Evolutionary conservation across 2,888 invertebrate genomes (phyloP).

Genomic region (Linhomoeus sp.): DNA sequence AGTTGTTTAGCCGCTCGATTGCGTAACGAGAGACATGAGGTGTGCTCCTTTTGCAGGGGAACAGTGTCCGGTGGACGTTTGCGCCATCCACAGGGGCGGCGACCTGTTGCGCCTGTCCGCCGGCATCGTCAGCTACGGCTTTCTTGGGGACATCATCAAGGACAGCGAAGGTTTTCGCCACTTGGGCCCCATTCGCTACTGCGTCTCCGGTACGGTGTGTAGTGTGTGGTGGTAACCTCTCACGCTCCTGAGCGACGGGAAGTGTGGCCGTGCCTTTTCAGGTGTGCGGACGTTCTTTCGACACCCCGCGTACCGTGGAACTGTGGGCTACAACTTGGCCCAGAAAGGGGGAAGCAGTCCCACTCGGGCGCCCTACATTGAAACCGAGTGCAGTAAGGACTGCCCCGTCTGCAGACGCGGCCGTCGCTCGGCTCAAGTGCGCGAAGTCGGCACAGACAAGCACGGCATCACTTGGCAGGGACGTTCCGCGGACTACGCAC

Average conservation of each 20-base stretch:
- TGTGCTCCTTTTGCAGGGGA: slow-evolving; percentile 36
- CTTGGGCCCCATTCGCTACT: slow-evolving; percentile 62
- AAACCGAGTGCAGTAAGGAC: no score
- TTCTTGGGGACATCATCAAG: slow-evolving; percentile 56
- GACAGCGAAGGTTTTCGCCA: slow-evolving; percentile 60
- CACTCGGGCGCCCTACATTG: no score
- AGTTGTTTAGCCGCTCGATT: not conserved
- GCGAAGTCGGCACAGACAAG: no score
- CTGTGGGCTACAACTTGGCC: not conserved
- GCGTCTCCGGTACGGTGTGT: no score
- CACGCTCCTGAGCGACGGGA: slow-evolving; percentile 20
- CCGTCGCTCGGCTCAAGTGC: no score
- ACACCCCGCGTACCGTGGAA: not conserved
- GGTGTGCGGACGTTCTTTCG: slow-evolving; percentile 33
- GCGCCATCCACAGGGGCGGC: slow-evolving; percentile 44
- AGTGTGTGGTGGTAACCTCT: no score
- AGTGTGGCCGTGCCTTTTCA: no score
- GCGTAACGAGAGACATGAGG: not conserved
- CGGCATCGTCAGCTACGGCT: slow-evolving; percentile 60
- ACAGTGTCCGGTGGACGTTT: slow-evolving; percentile 50
- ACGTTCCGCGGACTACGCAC: no score
- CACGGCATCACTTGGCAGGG: no score
- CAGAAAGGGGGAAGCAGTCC: no score
- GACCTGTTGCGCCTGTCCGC: slow-evolving; percentile 47
- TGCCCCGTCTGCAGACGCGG: no score